These are phyloP conservation scores for Morpho helenor DNA, from an alignment of 2,888 invertebrate species.

Conservation along the genomic window DNA sequence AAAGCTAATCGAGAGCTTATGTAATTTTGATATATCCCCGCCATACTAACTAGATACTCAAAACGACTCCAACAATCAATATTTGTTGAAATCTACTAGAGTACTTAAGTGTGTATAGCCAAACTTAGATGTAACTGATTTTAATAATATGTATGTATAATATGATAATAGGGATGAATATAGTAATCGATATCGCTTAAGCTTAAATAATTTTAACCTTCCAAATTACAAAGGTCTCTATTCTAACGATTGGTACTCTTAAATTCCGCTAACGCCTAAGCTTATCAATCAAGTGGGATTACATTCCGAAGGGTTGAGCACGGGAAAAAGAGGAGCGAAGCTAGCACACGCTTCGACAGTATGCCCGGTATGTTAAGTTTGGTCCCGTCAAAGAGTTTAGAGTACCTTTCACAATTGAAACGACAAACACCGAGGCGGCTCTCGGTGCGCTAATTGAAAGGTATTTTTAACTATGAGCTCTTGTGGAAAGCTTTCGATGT, in stretches of 20 bases:
- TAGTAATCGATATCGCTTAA: too few species aligned
- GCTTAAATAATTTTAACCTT: neutral
- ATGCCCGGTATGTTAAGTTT: conserved; percentile 65
- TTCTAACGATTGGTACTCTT: conserved; percentile 13
- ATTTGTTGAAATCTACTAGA: too few species aligned
- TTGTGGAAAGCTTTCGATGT: conserved; percentile 24
- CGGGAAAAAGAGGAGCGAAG: conserved; percentile 18
- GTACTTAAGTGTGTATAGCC: too few species aligned
- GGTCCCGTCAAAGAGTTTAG: conserved; percentile 60
- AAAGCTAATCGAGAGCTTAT: too few species aligned
- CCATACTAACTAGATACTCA: too few species aligned
- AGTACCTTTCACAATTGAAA: conserved; percentile 71
- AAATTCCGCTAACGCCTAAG: conserved; percentile 36
- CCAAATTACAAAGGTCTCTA: too few species aligned
- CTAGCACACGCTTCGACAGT: conserved; percentile 53
- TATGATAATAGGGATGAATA: too few species aligned
- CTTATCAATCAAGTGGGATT: conserved; percentile 38
- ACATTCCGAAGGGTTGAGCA: conserved; percentile 33
- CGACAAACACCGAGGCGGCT: conserved; percentile 59
- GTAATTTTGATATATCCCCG: too few species aligned
- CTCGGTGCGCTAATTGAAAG: conserved; percentile 54
- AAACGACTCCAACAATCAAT: too few species aligned
- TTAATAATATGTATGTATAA: too few species aligned
- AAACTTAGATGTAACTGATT: too few species aligned
- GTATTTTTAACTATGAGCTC: conserved; percentile 33